Conservation (phyloP, 1,140 invertebrate species). For the Gonatopus flavifemur region DNA sequence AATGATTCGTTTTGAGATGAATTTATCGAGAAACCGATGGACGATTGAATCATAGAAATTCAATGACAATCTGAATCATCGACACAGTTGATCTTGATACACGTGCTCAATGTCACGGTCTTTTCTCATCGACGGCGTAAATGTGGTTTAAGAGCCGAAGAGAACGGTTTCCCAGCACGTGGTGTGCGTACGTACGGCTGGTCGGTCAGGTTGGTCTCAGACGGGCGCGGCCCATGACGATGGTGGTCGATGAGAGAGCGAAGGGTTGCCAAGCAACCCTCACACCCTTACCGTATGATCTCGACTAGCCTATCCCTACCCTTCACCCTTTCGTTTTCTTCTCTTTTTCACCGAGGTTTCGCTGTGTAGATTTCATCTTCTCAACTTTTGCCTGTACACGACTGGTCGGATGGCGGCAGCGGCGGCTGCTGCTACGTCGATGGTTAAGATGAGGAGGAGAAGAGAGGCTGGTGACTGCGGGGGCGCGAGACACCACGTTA, state of each 20-base stretch:
- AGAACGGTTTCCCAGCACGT: conserved; percentile 13
- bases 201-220: conserved; percentile 27
- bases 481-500: conserved; percentile 10
- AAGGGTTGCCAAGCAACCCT: conserved; percentile 47
- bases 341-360: not conserved
- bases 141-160: conserved; percentile 19
- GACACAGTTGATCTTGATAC: too few relatives aligned
- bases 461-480: conserved; percentile 2
- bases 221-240: conserved; percentile 33
- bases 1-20: too few relatives aligned
- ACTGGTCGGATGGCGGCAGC: not conserved
- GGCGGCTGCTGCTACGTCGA: not conserved
- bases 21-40: too few relatives aligned
- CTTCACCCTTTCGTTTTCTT: conserved; percentile 3
- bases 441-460: too few relatives aligned
- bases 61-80: too few relatives aligned
- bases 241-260: conserved; percentile 37
- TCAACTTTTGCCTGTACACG: conserved; percentile 21
- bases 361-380: conserved; percentile 28
- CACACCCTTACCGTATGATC: conserved; percentile 22
- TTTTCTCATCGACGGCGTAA: too few relatives aligned
- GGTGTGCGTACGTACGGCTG: not conserved
- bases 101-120: too few relatives aligned
- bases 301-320: conserved; percentile 23
- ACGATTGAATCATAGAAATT: too few relatives aligned